Percentiles rank a stretch among this genome's conserved stretches.
These are phyloP conservation scores for Ophioninae sp. DNA, from an alignment of 2,888 invertebrate genomes.

Conservation along the genomic window DNA sequence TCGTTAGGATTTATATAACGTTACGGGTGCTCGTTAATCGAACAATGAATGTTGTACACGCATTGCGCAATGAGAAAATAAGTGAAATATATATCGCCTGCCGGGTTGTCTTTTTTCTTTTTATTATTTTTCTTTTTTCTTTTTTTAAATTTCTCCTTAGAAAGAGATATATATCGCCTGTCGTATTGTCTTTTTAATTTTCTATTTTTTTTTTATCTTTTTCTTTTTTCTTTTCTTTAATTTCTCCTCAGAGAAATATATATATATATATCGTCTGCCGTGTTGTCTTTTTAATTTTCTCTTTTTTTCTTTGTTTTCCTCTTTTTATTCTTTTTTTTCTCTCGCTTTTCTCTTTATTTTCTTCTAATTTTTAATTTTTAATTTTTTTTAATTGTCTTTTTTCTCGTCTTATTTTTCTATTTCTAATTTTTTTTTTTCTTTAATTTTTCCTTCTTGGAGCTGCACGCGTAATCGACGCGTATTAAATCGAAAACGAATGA, in stretches of 20 bases:
- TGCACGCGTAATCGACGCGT: conserved; percentile 4
- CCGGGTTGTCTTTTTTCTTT: neutral
- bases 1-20: conserved; percentile 40
- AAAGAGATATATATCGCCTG: too few relatives aligned
- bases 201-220: neutral
- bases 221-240: neutral
- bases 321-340: too few relatives aligned
- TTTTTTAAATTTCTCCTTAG: too few relatives aligned
- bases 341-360: too few relatives aligned
- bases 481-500: conserved; percentile 5
- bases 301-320: neutral
- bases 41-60: conserved; percentile 42
- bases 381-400: neutral
- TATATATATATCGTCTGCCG: too few relatives aligned
- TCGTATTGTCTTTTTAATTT: too few relatives aligned
- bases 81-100: neutral
- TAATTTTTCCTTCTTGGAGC: too few relatives aligned
- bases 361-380: too few relatives aligned
- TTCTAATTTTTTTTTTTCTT: too few relatives aligned
- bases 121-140: neutral
- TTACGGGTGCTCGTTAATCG: conserved; percentile 28
- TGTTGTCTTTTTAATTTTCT: too few relatives aligned
- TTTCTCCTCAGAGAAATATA: too few relatives aligned
- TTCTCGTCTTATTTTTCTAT: too few relatives aligned
- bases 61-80: conserved; percentile 46